phyloP scores from a whole-genome alignment of 2,113 vertebrate genomes.

The Eidolon helvum region DNA sequence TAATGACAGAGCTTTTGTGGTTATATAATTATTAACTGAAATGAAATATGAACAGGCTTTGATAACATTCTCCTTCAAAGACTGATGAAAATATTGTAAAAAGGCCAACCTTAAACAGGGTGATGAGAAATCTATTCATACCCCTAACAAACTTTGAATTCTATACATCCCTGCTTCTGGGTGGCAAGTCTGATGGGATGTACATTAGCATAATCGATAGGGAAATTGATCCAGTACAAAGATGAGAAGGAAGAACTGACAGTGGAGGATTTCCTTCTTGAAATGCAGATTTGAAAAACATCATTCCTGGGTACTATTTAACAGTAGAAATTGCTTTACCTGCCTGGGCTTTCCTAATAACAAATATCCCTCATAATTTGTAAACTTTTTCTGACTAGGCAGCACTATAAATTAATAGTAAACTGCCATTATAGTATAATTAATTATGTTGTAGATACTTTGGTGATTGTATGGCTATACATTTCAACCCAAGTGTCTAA shows the following conservation, averaged over 20 bases:
- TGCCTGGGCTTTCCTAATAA: background rate
- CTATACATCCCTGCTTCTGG: background rate
- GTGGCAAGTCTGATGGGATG: constrained; percentile 27
- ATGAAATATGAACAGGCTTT: constrained; percentile 22
- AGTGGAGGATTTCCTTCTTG: constrained; percentile 43
- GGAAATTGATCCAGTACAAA: constrained; percentile 55
- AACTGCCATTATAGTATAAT: background rate
- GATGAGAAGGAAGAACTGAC: constrained; percentile 47
- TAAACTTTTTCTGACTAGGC: background rate
- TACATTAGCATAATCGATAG: constrained; percentile 59
- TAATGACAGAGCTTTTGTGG: background rate
- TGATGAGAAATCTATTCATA: constrained; percentile 30
- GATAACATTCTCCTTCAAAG: background rate
- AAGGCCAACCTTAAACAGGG: background rate
- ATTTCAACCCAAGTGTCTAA: background rate
- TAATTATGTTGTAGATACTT: constrained; percentile 26
- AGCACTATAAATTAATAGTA: constrained; percentile 29
- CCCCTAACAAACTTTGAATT: constrained; percentile 22
- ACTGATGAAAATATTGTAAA: constrained; percentile 22
- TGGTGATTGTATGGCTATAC: background rate
- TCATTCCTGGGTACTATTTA: background rate
- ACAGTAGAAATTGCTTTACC: background rate
- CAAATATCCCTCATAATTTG: background rate
- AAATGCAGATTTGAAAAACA: constrained; percentile 22
- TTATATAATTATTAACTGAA: background rate